Evolutionary conservation across 2,888 invertebrate genomes (phyloP), one percentile per base, ranked within the genome.

Genomic region (Dioctria linearis): DNA sequence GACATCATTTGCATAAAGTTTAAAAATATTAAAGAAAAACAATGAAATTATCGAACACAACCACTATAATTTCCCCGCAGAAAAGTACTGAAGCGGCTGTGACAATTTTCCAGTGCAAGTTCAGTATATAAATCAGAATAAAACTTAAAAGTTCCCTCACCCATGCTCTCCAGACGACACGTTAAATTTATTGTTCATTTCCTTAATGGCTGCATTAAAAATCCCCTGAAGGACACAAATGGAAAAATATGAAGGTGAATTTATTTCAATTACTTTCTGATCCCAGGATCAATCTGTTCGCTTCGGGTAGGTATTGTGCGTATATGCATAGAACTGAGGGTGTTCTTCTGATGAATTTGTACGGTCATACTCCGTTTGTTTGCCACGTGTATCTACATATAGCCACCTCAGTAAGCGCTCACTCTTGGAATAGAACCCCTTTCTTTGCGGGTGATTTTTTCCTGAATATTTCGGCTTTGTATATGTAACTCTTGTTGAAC

Each of bases 181-280:
- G n/a, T 76, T 49, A 73, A 82, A 80, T 82, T 82, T 82, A 82
- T 82, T 78, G 82, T 78, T 82, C 82, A 82, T 82, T 82, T 82
- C 61, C 78, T 80, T 82, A 82, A 82, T 82, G 82, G 82, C 42
- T 59, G 67, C 79, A 82, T 82, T 82, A 82, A 80, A 80, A 82
- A 71, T 61, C 76, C 78, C 65, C 78, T 61, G 63, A 80, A 80
- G 78, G 78, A 82, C 81, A 79, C 79, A 82, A 80, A 82, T 75
- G 66, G 76, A 79, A 69, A 82, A 80, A 79, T 82, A 82, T 82
- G 80, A 80, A 82, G 71, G 73, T 78, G 78, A 82, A 82, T 82
- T 82, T 82, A 82, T 80, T 82, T 82, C 82, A 82, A 82, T 82
- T 82, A 82, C 80, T 80, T 82, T 80, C 82, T 82, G 80, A 82